Conservation (phyloP, 2,888 invertebrate genomes). For the Stegophylla sp. region DNA sequence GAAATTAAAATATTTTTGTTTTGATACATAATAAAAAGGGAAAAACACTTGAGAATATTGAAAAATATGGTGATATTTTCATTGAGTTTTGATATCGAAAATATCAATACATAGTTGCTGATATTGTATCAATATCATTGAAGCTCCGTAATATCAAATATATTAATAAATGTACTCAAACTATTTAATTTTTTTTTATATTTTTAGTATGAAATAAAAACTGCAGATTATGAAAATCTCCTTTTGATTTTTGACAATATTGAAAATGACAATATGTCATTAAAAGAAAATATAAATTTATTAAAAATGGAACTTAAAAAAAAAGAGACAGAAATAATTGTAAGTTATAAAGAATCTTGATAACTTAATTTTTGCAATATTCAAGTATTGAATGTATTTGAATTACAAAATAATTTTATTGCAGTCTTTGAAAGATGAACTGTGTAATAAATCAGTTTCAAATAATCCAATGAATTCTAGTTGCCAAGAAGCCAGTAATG, state of each 20-base stretch:
- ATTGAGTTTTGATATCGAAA: too few relatives aligned
- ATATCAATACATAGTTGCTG: too few relatives aligned
- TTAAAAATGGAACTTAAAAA: background rate
- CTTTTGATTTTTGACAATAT: conserved; percentile 6
- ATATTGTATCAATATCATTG: too few relatives aligned
- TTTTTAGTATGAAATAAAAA: conserved; percentile 36
- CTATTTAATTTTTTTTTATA: background rate
- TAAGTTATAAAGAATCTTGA: conserved; percentile 1
- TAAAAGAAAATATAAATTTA: conserved; percentile 28
- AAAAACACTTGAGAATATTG: too few relatives aligned
- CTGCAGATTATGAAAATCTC: conserved; percentile 30
- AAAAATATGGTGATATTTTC: too few relatives aligned
- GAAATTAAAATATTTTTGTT: too few relatives aligned
- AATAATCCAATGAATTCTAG: conserved; percentile 28
- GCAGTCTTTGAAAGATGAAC: conserved; percentile 51
- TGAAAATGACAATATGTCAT: conserved; percentile 33
- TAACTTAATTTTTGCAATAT: background rate
- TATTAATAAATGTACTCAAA: too few relatives aligned
- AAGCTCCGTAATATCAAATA: too few relatives aligned
- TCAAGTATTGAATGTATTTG: background rate
- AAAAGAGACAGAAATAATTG: conserved; percentile 38
- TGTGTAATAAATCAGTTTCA: conserved; percentile 37
- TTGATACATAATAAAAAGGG: too few relatives aligned
- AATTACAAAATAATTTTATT: background rate
- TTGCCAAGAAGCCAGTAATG: background rate